phyloP scores from a whole-genome alignment of 2,113 vertebrate genomes.

The Campylomormyrus tamandua region DNA sequence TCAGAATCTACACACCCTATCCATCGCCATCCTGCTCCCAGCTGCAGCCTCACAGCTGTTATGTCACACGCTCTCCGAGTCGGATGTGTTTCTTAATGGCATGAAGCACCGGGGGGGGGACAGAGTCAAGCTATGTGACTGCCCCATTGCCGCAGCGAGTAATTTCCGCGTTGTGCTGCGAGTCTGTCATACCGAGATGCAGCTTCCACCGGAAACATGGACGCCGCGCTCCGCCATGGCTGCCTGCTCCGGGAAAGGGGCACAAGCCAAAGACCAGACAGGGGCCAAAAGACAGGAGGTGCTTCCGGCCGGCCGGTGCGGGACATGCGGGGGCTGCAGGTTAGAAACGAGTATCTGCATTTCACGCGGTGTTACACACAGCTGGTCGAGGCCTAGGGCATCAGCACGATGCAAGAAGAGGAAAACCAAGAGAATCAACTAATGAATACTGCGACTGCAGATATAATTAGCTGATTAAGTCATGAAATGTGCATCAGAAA shows the following conservation, averaged over 20 bases:
- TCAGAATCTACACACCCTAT: not conserved
- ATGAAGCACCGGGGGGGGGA: not conserved
- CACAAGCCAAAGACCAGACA: not conserved
- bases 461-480: not conserved
- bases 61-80: not conserved
- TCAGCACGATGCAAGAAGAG: not conserved
- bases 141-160: not conserved
- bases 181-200: not conserved
- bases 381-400: not conserved
- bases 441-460: not conserved
- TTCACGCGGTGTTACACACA: not conserved
- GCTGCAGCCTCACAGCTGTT: not conserved
- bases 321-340: not conserved
- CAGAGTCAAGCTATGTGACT: not conserved
- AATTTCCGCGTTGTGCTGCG: not conserved
- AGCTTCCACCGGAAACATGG: not conserved
- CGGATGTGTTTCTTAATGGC: not conserved
- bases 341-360: not conserved
- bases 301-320: not conserved
- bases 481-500: not conserved
- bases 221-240: not conserved
- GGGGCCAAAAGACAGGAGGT: not conserved
- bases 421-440: not conserved
- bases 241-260: not conserved
- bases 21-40: not conserved